phyloP scores from a whole-genome alignment of 2,888 invertebrate genomes.

The Diplazon laetatorius region DNA sequence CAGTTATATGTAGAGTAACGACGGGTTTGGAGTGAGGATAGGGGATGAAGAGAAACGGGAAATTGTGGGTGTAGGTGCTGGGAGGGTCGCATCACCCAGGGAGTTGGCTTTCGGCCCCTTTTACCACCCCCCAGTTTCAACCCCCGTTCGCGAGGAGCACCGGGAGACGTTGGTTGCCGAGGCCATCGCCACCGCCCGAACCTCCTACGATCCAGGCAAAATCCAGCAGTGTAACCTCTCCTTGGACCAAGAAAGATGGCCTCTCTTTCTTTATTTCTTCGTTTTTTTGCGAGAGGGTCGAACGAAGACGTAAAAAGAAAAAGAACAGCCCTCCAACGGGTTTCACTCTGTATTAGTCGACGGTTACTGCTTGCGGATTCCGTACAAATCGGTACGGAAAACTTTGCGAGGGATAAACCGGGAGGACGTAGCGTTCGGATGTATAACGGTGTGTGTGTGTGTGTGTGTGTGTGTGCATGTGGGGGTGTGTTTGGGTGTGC shows the following conservation, averaged over 20 bases:
- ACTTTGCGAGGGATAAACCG: slow-evolving; percentile 20
- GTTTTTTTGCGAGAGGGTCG: too few species aligned
- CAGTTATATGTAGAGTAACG: slow-evolving; percentile 3
- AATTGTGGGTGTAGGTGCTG: slow-evolving; percentile 16
- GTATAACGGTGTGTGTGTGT: slow-evolving; percentile 76
- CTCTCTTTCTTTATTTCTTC: too few species aligned
- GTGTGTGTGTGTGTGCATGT: too few species aligned
- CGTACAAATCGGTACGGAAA: slow-evolving; percentile 52
- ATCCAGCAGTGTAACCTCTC: not conserved
- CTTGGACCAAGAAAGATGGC: slow-evolving; percentile 30
- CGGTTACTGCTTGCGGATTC: slow-evolving; percentile 49
- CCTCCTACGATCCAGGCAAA: slow-evolving; percentile 3
- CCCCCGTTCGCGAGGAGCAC: slow-evolving; percentile 13
- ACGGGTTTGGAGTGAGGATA: not conserved
- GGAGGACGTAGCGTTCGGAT: slow-evolving; percentile 60
- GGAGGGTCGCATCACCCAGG: slow-evolving; percentile 15
- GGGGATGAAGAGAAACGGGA: slow-evolving; percentile 18
- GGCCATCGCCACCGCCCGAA: slow-evolving; percentile 24
- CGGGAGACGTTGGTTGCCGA: slow-evolving; percentile 8
- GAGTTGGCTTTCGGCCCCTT: too few species aligned
- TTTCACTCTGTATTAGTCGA: slow-evolving; percentile 49
- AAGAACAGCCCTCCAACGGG: slow-evolving; percentile 58
- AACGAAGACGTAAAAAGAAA: slow-evolving; percentile 39
- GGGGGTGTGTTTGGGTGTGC: too few species aligned
- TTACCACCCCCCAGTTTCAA: too few species aligned